Evolutionary conservation across 2,113 vertebrate genomes (phyloP).

Genomic region (Lepus europaeus): DNA sequence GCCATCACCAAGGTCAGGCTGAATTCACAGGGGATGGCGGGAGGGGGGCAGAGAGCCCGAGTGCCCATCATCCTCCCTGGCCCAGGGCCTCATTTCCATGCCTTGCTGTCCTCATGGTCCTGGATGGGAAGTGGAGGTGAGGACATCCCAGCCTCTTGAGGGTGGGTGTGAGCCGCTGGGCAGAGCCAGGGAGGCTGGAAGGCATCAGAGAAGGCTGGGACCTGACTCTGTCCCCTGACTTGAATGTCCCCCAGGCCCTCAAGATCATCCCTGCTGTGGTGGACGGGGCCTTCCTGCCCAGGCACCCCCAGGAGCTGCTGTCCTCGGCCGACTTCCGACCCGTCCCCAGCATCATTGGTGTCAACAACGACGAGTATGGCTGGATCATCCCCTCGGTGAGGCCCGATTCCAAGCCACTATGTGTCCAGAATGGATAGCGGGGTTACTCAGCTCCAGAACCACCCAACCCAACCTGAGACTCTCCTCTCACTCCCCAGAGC

Average conservation of each 20-base stretch:
- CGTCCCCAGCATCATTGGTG: slow-evolving; percentile 89
- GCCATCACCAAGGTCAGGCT: slow-evolving; percentile 46
- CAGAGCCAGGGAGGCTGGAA: neutral
- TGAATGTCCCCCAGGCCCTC: neutral
- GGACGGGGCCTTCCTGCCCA: slow-evolving; percentile 89
- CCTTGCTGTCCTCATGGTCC: neutral
- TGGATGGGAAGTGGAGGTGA: neutral
- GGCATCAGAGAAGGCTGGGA: neutral
- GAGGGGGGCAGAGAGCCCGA: neutral
- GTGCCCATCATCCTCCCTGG: neutral
- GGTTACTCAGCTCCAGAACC: too few species aligned
- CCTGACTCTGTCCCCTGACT: neutral
- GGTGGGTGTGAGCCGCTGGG: neutral
- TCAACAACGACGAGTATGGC: slow-evolving; percentile 78
- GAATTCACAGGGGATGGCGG: neutral
- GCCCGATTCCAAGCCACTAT: neutral
- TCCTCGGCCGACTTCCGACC: slow-evolving; percentile 84
- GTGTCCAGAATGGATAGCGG: neutral
- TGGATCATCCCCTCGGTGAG: neutral
- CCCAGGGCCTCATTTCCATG: neutral
- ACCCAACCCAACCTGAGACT: too few species aligned
- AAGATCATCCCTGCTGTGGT: slow-evolving; percentile 79
- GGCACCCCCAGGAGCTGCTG: slow-evolving; percentile 85
- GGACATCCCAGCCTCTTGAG: neutral
- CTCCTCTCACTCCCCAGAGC: too few species aligned